These are phyloP conservation scores for Drosophila repletoides DNA, from an alignment of 1,140 invertebrate species.

Conservation along the genomic window DNA sequence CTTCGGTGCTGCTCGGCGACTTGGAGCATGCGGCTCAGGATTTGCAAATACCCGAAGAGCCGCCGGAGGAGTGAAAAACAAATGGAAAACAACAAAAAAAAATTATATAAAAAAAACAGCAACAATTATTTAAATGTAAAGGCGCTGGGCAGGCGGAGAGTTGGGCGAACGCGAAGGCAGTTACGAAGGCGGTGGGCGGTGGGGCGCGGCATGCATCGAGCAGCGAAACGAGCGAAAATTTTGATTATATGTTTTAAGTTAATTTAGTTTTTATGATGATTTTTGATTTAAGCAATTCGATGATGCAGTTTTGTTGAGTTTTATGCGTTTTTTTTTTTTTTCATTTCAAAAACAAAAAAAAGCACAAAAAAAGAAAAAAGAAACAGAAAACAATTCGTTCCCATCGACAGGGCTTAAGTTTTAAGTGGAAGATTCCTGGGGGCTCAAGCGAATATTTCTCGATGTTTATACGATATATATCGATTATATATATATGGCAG, in stretches of 20 bases:
- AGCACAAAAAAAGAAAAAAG: not conserved
- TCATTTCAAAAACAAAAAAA: slow-evolving; percentile 20
- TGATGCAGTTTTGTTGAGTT: slow-evolving; percentile 41
- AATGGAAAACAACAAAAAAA: not conserved
- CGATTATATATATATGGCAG: slow-evolving; percentile 13
- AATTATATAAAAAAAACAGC: not conserved
- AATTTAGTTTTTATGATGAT: slow-evolving; percentile 71
- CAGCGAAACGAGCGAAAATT: slow-evolving; percentile 49
- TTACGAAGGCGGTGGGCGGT: slow-evolving; percentile 6
- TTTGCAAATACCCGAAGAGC: slow-evolving; percentile 77
- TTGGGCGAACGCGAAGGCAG: no score
- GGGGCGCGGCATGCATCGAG: slow-evolving; percentile 44
- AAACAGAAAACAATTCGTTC: slow-evolving; percentile 7
- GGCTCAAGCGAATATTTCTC: slow-evolving; percentile 54
- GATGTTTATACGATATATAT: slow-evolving; percentile 17
- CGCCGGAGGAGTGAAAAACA: slow-evolving; percentile 68
- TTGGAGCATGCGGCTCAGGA: slow-evolving; percentile 69
- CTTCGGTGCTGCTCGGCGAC: slow-evolving; percentile 44
- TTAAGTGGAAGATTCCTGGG: slow-evolving; percentile 62
- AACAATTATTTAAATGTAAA: slow-evolving; percentile 56
- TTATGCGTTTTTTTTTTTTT: slow-evolving; percentile 47
- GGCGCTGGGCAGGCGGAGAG: slow-evolving; percentile 24
- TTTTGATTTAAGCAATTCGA: slow-evolving; percentile 58
- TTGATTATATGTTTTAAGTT: slow-evolving; percentile 71
- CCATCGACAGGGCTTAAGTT: slow-evolving; percentile 44